Evolutionary conservation across 2,888 invertebrate species (phyloP).

Genomic region (Opisthograptis luteolata): DNA sequence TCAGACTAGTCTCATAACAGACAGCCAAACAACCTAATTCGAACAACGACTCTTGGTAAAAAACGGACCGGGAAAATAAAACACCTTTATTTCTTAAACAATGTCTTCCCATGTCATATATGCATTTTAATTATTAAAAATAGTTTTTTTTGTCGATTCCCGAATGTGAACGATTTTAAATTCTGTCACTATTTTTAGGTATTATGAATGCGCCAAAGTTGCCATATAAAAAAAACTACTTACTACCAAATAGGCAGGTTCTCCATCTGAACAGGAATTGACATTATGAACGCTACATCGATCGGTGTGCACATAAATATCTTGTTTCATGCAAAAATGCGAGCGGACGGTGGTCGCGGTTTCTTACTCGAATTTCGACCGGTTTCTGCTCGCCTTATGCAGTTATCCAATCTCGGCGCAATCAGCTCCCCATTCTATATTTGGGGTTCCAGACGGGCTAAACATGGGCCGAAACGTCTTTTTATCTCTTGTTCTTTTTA

Average conservation of each 20-base stretch:
- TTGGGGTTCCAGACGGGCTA: slow-evolving; percentile 44
- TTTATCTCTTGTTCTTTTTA: slow-evolving; percentile 31
- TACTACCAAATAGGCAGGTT: no score
- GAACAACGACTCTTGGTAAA: no score
- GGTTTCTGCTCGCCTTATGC: slow-evolving; percentile 55
- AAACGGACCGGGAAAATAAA: no score
- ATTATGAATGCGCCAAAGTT: slow-evolving; percentile 15
- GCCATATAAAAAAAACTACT: slow-evolving; percentile 23
- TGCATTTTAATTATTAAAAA: neutral
- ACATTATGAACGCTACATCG: slow-evolving; percentile 50
- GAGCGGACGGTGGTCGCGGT: slow-evolving; percentile 52
- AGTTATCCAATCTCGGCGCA: slow-evolving; percentile 49
- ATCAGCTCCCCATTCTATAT: slow-evolving; percentile 52
- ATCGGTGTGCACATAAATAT: slow-evolving; percentile 53
- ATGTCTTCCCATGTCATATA: no score
- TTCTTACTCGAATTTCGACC: slow-evolving; percentile 59
- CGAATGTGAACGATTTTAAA: no score
- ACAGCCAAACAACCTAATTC: no score
- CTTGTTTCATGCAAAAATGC: slow-evolving; percentile 70
- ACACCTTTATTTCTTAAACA: no score
- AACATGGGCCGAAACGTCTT: slow-evolving; percentile 30
- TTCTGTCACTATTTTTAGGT: no score
- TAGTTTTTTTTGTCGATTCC: neutral
- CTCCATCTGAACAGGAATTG: slow-evolving; percentile 46
- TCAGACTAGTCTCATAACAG: neutral